These are phyloP conservation scores for Lutraria rhynchaena DNA, from an alignment of 1,140 invertebrate species.

Conservation along the genomic window DNA sequence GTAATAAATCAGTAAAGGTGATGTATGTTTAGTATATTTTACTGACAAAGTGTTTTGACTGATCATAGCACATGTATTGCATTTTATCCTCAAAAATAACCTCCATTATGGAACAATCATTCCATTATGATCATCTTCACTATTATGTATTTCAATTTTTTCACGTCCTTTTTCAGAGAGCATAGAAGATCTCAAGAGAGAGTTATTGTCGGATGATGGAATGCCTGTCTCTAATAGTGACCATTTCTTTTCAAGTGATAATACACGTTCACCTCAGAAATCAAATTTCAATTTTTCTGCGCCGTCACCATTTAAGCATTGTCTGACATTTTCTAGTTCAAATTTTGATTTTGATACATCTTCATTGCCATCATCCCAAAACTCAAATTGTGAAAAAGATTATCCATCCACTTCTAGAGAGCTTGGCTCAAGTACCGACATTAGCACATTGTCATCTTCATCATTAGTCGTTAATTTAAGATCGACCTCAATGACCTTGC, in stretches of 20 bases:
- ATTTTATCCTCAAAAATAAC: neutral
- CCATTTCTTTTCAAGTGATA: slow-evolving; percentile 49
- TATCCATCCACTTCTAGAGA: slow-evolving; percentile 38
- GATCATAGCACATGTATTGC: no score
- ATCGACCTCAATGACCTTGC: slow-evolving; percentile 57
- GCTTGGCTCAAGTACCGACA: slow-evolving; percentile 27
- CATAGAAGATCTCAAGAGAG: slow-evolving; percentile 48
- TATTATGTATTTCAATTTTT: neutral
- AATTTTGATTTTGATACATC: slow-evolving; percentile 53
- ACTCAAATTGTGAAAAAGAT: slow-evolving; percentile 11
- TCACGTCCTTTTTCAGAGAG: slow-evolving; percentile 47
- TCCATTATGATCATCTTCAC: neutral
- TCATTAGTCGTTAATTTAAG: slow-evolving; percentile 52
- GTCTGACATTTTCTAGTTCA: slow-evolving; percentile 55
- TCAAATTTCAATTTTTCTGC: slow-evolving; percentile 57
- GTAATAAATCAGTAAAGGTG: no score
- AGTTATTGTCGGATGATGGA: slow-evolving; percentile 59
- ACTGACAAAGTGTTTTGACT: no score
- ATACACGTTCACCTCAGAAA: slow-evolving; percentile 48
- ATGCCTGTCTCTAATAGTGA: slow-evolving; percentile 59
- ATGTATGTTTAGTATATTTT: no score
- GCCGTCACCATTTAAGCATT: slow-evolving; percentile 50
- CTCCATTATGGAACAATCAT: neutral
- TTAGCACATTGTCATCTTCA: slow-evolving; percentile 33
- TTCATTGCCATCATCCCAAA: slow-evolving; percentile 60